Evolutionary conservation across 2,113 vertebrate species (phyloP).

Genomic region (Hippoglossus stenolepis): DNA sequence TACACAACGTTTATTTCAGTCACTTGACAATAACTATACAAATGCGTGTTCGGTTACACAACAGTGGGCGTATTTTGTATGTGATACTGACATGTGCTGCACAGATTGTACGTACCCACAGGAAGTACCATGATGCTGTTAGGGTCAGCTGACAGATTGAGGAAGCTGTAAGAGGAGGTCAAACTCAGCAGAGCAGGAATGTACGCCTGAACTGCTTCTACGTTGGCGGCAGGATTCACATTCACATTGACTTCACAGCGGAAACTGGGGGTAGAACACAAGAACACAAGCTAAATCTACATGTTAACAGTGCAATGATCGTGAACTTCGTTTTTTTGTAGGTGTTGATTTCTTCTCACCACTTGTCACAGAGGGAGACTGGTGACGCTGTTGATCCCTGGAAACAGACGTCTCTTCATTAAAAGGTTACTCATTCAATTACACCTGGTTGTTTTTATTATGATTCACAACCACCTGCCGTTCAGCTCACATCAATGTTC

Average conservation of each 20-base stretch:
- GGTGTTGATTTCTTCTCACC: slow-evolving; percentile 50
- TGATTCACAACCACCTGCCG: too few relatives aligned
- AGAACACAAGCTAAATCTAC: background rate
- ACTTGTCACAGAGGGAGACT: slow-evolving; percentile 10
- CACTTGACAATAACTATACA: too few relatives aligned
- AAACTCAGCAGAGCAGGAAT: slow-evolving; percentile 50
- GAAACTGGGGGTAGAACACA: slow-evolving; percentile 59
- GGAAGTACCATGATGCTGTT: slow-evolving; percentile 52
- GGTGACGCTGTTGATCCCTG: slow-evolving; percentile 34
- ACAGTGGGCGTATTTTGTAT: background rate
- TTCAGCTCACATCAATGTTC: too few relatives aligned
- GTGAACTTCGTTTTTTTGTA: background rate
- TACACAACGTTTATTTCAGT: too few relatives aligned
- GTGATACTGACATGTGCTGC: background rate
- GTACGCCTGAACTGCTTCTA: slow-evolving; percentile 57
- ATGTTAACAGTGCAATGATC: background rate
- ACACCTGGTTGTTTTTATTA: too few relatives aligned
- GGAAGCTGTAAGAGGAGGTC: slow-evolving; percentile 7
- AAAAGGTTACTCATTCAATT: too few relatives aligned
- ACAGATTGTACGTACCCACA: slow-evolving; percentile 44
- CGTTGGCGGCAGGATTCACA: slow-evolving; percentile 60
- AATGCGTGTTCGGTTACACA: background rate
- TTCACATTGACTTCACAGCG: slow-evolving; percentile 56
- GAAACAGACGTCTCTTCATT: slow-evolving; percentile 16
- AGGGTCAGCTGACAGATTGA: slow-evolving; percentile 34